These are phyloP conservation scores for Micromesistius poutassou DNA, from an alignment of 2,797 vertebrate species.

Conservation along the genomic window DNA sequence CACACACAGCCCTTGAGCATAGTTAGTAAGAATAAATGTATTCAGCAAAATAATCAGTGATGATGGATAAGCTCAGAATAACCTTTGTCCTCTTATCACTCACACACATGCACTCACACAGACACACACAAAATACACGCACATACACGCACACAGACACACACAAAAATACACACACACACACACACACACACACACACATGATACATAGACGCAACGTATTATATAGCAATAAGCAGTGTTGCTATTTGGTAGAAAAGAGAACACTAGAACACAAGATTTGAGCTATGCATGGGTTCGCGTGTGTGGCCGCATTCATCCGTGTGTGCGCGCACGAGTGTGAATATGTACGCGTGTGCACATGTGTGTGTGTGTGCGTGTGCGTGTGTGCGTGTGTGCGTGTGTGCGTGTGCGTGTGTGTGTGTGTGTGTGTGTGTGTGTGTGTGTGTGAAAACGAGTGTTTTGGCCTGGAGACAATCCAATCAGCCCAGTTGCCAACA, in stretches of 20 bases:
- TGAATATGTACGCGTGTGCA: constrained; percentile 16
- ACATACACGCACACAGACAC: constrained; percentile 9
- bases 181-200: constrained; percentile 6
- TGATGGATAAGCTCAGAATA: constrained; percentile 70
- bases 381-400: constrained; percentile 11
- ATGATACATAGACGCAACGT: constrained; percentile 9
- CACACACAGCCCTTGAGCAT: constrained; percentile 48
- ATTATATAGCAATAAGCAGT: neutral
- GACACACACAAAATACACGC: neutral
- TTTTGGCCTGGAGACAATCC: constrained; percentile 43
- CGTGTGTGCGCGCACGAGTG: constrained; percentile 3
- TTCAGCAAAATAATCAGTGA: constrained; percentile 58
- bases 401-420: no score
- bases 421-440: constrained; percentile 22
- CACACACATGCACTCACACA: neutral
- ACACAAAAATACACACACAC: neutral
- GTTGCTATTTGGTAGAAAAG: neutral
- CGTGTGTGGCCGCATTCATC: constrained; percentile 1
- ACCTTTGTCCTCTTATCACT: constrained; percentile 52
- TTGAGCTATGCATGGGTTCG: neutral
- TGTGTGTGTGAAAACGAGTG: constrained; percentile 12
- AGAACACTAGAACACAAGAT: neutral
- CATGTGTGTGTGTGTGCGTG: constrained; percentile 4
- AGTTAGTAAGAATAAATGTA: constrained; percentile 72
- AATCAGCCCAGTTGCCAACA: constrained; percentile 47